These are phyloP conservation scores for Lepus townsendii DNA, from an alignment of 2,797 vertebrate genomes.

Conservation along the genomic window DNA sequence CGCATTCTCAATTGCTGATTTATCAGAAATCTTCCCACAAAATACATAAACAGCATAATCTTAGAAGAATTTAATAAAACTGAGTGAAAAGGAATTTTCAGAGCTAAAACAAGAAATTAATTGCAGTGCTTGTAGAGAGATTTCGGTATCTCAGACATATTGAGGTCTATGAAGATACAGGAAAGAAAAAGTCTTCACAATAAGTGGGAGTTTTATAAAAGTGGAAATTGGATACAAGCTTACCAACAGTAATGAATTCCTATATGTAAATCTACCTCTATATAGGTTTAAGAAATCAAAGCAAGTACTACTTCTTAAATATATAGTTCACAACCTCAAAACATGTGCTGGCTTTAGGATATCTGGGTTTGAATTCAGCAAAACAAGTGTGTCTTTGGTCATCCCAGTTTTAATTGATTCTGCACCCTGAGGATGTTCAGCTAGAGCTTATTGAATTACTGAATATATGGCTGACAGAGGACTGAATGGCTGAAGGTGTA, in stretches of 20 bases:
- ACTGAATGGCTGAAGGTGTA: neutral
- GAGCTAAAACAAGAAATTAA: neutral
- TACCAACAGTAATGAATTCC: neutral
- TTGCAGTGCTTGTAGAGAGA: neutral
- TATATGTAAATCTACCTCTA: neutral
- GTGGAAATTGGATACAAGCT: neutral
- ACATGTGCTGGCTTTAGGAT: neutral
- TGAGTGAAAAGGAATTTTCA: constrained; percentile 3
- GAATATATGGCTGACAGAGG: neutral
- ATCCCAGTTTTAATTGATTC: neutral
- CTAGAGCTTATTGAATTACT: neutral
- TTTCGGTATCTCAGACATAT: neutral
- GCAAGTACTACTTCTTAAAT: neutral
- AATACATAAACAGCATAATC: neutral
- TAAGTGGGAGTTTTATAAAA: neutral
- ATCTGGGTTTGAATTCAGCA: neutral
- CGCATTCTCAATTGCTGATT: neutral
- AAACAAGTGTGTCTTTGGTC: neutral
- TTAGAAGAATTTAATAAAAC: neutral
- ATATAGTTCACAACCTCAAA: neutral
- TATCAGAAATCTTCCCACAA: neutral
- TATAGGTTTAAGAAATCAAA: constrained; percentile 46
- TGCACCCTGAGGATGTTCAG: neutral
- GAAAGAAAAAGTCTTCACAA: constrained; percentile 8
- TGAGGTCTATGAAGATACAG: neutral